Conservation (phyloP, 2,888 invertebrate species). For the Chorisops tibialis region DNA sequence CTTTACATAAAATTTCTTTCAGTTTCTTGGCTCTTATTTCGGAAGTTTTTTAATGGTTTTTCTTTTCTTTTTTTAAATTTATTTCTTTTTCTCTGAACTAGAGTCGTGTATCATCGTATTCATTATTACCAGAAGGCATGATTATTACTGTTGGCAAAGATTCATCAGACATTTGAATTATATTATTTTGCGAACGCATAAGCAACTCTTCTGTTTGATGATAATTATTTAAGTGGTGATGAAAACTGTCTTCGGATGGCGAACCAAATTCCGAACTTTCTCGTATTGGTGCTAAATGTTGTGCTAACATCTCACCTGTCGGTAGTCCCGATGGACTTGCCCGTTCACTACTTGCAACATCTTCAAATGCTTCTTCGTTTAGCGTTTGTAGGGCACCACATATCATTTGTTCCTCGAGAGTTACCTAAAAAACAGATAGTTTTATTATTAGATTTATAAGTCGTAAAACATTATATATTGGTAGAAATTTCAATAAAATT, state of each 20-base stretch:
- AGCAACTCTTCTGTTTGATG: conserved; percentile 37
- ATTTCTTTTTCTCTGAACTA: conserved; percentile 36
- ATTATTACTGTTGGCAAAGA: conserved; percentile 46
- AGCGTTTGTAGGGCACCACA: conserved; percentile 88
- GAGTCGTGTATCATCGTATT: conserved; percentile 49
- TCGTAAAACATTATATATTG: too few relatives aligned
- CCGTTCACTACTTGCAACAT: conserved; percentile 73
- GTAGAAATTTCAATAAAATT: too few relatives aligned
- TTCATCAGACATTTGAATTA: conserved; percentile 35
- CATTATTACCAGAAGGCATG: conserved; percentile 45
- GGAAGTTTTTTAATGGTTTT: background rate
- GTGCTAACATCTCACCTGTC: conserved; percentile 54
- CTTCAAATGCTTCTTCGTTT: conserved; percentile 90
- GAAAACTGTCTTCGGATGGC: conserved; percentile 48
- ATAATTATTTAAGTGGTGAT: conserved; percentile 36
- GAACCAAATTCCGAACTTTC: conserved; percentile 53
- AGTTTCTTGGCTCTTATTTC: too few relatives aligned
- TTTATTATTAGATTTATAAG: too few relatives aligned
- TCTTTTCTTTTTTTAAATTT: conserved; percentile 16
- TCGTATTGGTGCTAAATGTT: conserved; percentile 53
- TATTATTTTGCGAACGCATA: conserved; percentile 38
- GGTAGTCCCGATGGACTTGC: conserved; percentile 58
- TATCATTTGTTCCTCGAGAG: conserved; percentile 92
- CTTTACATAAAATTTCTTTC: background rate
- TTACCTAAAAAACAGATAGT: conserved; percentile 62